Base-by-base conservation (phyloP, 2,113 vertebrate species). In the Oreocharis arfaki region DNA sequence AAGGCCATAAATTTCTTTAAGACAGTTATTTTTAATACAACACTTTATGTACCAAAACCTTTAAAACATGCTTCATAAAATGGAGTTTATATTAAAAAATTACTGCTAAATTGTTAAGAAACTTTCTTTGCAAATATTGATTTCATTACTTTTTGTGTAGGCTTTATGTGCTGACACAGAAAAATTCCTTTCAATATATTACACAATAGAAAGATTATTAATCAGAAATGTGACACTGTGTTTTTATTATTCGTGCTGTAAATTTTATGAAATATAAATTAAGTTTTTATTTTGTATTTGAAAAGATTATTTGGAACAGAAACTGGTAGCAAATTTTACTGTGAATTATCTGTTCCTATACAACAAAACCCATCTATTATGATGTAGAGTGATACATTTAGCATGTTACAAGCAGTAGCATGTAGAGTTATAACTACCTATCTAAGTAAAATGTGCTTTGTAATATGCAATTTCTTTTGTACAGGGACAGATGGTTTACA, bases 281-380 rank as follows among this genome's bases (percentile, higher is more conserved):
- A 37, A 3, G 10, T 27, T 81, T 94, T 82, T 69, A 27, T 47
- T 63, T 70, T 56, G 4, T 64, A 27, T 35, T 93, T 63, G 37
- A 26, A 46, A 78, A 63, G 0, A 7, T 35, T 37, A 41, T 42
- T 89, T 84, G 13, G 8, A 91, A 64, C 27, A 71, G 20, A 80
- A 86, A 64, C 11, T 46, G 42, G 6, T 8, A 55, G 3, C 8
- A n/a, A 60, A 32, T 47, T 56, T 89, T 52, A 5, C 20, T 65
- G 30, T 46, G 47, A 79, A 56, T 44, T 30, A 13, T 57, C 26
- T 63, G 15, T 32, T 35, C 11, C 6, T 37, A 27, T 47, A 11
- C 2, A 65, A 61, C 32, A 61, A 70, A 80, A n/a, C 0, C 0
- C 16, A 26, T 7, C 6, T 23, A 23, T 33, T 13, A 17, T 11